Evolutionary conservation across 2,888 invertebrate genomes (phyloP).

Genomic region (Drosophila kuntzei): DNA sequence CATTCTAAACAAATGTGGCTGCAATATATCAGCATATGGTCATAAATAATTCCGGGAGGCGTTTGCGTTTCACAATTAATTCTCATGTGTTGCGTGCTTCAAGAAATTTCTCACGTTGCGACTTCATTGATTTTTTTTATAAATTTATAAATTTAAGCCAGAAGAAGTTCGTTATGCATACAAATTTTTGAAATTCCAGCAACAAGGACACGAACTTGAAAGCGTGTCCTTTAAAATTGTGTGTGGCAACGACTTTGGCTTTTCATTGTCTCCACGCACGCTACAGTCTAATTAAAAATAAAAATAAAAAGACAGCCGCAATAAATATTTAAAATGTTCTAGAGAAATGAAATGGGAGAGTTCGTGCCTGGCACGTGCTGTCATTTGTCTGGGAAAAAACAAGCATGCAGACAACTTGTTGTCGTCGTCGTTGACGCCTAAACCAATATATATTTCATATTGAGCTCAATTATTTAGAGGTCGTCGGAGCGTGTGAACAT

Average conservation of each 20-base stretch:
- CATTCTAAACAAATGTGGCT: slow-evolving; percentile 26
- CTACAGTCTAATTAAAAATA: slow-evolving; percentile 55
- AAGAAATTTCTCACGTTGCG: slow-evolving; percentile 29
- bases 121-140: slow-evolving; percentile 28
- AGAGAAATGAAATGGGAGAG: slow-evolving; percentile 22
- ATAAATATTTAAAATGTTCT: slow-evolving; percentile 62
- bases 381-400: slow-evolving; percentile 53
- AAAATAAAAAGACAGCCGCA: too few relatives aligned
- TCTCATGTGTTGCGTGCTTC: slow-evolving; percentile 10
- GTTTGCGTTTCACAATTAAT: slow-evolving; percentile 8
- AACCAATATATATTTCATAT: slow-evolving; percentile 27
- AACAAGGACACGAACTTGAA: slow-evolving; percentile 28
- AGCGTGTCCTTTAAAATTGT: slow-evolving; percentile 37
- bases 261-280: slow-evolving; percentile 40
- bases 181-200: slow-evolving; percentile 10
- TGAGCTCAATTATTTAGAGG: slow-evolving; percentile 45
- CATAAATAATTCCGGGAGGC: slow-evolving; percentile 14
- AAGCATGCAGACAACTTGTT: slow-evolving; percentile 49
- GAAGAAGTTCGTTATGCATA: background rate
- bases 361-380: slow-evolving; percentile 31
- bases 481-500: slow-evolving; percentile 42
- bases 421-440: slow-evolving; percentile 7
- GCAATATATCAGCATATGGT: slow-evolving; percentile 21
- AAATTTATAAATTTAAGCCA: background rate
- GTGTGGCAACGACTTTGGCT: slow-evolving; percentile 18